These are phyloP conservation scores for Pristionchus fissidentatus DNA, from an alignment of 2,888 invertebrate genomes.

Conservation along the genomic window DNA sequence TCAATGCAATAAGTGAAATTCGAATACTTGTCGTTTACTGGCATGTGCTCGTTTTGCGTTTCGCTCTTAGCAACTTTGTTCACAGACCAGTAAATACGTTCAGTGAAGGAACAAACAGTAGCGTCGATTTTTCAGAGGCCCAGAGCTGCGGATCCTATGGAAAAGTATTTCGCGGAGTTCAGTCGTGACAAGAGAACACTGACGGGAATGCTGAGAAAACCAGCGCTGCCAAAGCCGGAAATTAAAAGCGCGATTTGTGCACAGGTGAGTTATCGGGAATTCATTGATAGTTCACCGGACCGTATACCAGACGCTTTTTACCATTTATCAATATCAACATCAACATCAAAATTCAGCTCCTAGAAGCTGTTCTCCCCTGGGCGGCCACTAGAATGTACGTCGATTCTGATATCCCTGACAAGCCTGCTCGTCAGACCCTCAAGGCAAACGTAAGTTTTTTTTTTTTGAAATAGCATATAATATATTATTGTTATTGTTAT, in stretches of 20 bases:
- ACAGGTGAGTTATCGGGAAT: neutral
- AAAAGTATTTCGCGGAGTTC: neutral
- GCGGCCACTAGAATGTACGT: slow-evolving; percentile 69
- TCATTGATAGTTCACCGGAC: neutral
- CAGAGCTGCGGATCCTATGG: neutral
- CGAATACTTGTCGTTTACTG: too few relatives aligned
- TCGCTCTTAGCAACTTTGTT: too few relatives aligned
- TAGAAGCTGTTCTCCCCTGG: slow-evolving; percentile 51
- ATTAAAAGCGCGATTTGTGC: neutral
- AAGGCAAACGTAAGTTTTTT: slow-evolving; percentile 55
- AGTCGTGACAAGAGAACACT: neutral
- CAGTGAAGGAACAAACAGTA: too few relatives aligned
- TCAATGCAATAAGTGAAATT: too few relatives aligned
- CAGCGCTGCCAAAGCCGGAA: neutral
- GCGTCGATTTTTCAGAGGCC: neutral
- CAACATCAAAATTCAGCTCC: neutral
- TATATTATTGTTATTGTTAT: neutral
- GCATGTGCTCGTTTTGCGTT: too few relatives aligned
- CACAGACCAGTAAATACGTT: too few relatives aligned
- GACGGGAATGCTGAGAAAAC: slow-evolving; percentile 35
- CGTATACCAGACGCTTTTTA: neutral
- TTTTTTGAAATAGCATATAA: neutral
- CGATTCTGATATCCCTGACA: slow-evolving; percentile 64
- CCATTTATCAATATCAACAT: neutral
- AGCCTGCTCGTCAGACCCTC: slow-evolving; percentile 50